Evolutionary conservation across 2,797 vertebrate genomes (phyloP).

Genomic region (Xenops minutus): DNA sequence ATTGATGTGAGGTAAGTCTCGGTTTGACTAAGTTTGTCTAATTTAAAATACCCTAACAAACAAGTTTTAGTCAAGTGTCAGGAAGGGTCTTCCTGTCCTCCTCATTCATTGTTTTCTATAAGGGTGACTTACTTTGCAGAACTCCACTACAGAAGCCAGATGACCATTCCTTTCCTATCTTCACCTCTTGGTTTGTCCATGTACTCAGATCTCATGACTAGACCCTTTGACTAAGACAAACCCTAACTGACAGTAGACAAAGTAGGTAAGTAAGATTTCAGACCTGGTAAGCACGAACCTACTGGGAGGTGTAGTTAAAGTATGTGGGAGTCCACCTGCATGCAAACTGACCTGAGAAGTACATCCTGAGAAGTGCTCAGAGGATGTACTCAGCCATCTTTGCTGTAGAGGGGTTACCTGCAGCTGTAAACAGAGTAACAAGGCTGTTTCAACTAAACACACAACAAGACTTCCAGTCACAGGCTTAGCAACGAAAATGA

Average conservation of each 20-base stretch:
- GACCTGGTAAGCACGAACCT: background rate
- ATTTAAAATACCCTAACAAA: background rate
- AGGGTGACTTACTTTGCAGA: background rate
- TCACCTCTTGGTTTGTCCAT: background rate
- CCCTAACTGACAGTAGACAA: background rate
- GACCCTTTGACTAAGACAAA: background rate
- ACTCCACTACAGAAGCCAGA: background rate
- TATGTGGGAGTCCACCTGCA: background rate
- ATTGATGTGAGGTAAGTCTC: background rate
- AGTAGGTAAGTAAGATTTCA: background rate
- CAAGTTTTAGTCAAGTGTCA: background rate
- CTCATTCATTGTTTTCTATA: background rate
- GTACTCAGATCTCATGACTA: background rate
- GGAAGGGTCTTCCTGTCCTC: background rate
- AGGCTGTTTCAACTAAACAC: background rate
- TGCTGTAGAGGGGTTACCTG: background rate
- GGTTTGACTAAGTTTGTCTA: background rate
- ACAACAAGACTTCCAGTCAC: accelerated
- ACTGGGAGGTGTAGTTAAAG: background rate
- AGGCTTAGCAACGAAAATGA: background rate
- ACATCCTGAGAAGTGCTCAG: background rate
- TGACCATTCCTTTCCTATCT: background rate
- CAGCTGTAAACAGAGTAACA: background rate
- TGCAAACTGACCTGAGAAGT: background rate
- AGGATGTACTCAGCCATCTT: background rate